Evolutionary conservation across 2,797 vertebrate genomes (phyloP).

Genomic region (Catharus ustulatus): DNA sequence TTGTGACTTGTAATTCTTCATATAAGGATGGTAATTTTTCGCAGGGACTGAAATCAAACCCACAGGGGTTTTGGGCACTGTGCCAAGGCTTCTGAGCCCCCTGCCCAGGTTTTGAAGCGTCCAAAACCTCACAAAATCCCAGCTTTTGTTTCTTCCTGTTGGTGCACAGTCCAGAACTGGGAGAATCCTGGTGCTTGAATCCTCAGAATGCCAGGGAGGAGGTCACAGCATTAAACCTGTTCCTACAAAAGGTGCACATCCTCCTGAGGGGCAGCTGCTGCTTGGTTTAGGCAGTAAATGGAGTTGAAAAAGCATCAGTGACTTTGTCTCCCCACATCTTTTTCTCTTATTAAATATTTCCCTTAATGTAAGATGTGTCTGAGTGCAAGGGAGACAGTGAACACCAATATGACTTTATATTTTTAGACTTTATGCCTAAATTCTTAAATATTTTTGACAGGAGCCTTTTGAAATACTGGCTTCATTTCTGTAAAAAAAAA

Average conservation of each 20-base stretch:
- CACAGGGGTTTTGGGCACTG: too few species aligned
- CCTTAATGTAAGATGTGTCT: background rate
- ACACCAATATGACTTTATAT: background rate
- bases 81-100: too few species aligned
- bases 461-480: background rate
- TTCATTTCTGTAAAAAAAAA: background rate
- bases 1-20: too few species aligned
- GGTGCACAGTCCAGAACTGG: fast-evolving
- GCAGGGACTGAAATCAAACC: too few species aligned
- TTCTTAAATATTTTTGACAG: background rate
- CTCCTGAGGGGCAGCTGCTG: too few species aligned
- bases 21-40: too few species aligned
- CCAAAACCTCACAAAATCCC: too few species aligned
- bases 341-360: background rate
- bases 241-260: background rate
- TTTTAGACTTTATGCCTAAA: background rate
- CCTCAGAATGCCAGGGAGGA: fast-evolving
- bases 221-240: background rate
- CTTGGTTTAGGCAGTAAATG: background rate
- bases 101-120: too few species aligned
- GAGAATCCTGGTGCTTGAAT: background rate
- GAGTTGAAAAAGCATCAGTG: background rate
- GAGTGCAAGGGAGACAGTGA: background rate
- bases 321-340: background rate
- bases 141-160: background rate